A percentile compares a stretch with the other conserved stretches of the same genome.
Evolutionary conservation across 1,140 invertebrate species (phyloP).

Genomic region (Penaeus chinensis): DNA sequence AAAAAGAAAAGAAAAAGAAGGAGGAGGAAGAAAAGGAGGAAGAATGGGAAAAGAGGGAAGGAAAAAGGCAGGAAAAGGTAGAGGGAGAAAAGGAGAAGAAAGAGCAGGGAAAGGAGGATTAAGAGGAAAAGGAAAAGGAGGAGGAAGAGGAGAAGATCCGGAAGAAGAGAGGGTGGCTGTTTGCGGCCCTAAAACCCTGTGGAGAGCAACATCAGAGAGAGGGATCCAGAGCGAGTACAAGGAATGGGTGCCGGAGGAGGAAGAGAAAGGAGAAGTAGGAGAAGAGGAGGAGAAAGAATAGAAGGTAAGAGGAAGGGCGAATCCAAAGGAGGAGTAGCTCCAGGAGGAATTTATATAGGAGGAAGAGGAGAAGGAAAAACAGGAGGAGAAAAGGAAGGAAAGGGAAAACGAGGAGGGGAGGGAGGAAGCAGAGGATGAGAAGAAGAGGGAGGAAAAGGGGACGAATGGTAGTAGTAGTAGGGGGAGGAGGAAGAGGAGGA

Average conservation of each 20-base stretch:
- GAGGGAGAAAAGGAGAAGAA: too few species aligned
- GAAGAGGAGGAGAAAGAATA: not conserved
- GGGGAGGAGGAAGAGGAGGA: too few species aligned
- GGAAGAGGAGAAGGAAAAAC: not conserved
- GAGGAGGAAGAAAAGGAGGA: too few species aligned
- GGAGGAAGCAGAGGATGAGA: not conserved
- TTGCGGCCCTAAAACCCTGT: too few species aligned
- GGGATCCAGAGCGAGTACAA: not conserved
- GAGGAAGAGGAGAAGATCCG: not conserved
- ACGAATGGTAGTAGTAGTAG: too few species aligned
- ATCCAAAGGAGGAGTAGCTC: not conserved
- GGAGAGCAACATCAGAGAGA: not conserved
- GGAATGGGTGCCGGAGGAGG: not conserved
- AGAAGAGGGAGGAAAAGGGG: not conserved
- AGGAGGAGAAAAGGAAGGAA: not conserved
- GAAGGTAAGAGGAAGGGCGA: not conserved
- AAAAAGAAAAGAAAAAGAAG: too few species aligned
- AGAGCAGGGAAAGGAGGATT: not conserved
- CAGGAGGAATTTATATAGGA: not conserved
- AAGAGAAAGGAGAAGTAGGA: not conserved
- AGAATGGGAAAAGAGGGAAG: too few species aligned
- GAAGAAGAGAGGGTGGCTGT: not conserved
- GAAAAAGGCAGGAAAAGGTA: too few species aligned
- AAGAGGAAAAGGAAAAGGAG: not conserved
- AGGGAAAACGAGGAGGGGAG: too few species aligned